These are phyloP conservation scores for Drosophila orosa DNA, from an alignment of 1,140 invertebrate genomes.

Conservation along the genomic window DNA sequence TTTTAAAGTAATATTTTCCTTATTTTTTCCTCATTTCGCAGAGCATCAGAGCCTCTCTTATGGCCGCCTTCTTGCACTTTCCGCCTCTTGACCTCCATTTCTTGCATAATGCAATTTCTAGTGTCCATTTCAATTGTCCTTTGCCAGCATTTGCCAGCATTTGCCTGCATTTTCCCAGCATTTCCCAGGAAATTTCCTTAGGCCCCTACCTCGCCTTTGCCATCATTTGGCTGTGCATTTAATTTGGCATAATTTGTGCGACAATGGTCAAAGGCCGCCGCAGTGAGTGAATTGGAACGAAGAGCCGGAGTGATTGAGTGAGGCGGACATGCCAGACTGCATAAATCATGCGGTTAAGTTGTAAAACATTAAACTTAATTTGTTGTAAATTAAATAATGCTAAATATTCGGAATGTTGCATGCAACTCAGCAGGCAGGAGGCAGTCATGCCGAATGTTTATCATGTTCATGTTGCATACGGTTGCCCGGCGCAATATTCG, in stretches of 20 bases:
- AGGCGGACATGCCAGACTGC: slow-evolving; percentile 38
- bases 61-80: not conserved
- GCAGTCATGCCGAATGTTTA: slow-evolving; percentile 50
- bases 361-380: slow-evolving; percentile 77
- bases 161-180: slow-evolving; percentile 12
- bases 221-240: slow-evolving; percentile 51
- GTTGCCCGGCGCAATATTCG: slow-evolving; percentile 59
- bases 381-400: slow-evolving; percentile 78
- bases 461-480: slow-evolving; percentile 60
- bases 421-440: slow-evolving; percentile 6
- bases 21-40: not conserved
- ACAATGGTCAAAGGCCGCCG: slow-evolving; percentile 50
- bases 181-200: slow-evolving; percentile 12
- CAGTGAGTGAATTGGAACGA: slow-evolving; percentile 3
- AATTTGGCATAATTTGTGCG: slow-evolving; percentile 74
- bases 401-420: slow-evolving; percentile 60
- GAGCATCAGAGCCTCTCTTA: slow-evolving; percentile 1
- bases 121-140: slow-evolving; percentile 32
- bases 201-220: not conserved
- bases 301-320: slow-evolving; percentile 34
- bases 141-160: slow-evolving; percentile 15
- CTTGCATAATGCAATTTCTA: slow-evolving; percentile 41
- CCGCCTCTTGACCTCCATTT: slow-evolving; percentile 27
- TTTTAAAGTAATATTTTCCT: not conserved
- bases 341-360: slow-evolving; percentile 75